phyloP scores from a whole-genome alignment of 2,113 vertebrate species.

The Pycnonotus jocosus region DNA sequence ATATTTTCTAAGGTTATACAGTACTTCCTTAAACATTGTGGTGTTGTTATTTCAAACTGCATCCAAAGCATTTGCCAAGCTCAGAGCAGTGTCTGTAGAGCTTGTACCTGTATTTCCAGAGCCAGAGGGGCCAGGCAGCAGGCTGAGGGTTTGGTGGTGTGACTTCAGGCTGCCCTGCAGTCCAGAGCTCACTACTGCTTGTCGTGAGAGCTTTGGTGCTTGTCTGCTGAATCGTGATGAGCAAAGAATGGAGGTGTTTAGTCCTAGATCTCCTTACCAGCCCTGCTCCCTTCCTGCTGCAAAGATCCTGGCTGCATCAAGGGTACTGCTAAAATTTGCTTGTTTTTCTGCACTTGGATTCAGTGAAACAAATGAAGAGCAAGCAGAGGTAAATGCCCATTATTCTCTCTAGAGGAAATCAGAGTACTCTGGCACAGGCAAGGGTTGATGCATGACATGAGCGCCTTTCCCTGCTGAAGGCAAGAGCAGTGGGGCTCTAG shows the following conservation, averaged over 20 bases:
- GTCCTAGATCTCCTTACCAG: neutral
- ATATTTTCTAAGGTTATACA: neutral
- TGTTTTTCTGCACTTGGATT: neutral
- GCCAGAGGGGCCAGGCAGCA: neutral
- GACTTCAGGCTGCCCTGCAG: neutral
- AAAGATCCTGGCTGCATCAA: neutral
- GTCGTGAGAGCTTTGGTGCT: neutral
- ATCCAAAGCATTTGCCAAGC: neutral
- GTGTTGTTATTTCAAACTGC: neutral
- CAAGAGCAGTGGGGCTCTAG: neutral
- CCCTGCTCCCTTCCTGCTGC: neutral
- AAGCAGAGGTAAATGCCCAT: neutral
- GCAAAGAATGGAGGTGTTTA: neutral
- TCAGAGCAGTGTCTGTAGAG: neutral
- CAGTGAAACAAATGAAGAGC: neutral
- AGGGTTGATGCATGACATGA: neutral
- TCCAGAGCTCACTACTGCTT: neutral
- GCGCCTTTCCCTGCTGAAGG: neutral
- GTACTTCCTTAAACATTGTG: neutral
- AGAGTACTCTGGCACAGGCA: neutral
- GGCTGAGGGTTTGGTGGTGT: neutral
- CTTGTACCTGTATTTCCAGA: neutral
- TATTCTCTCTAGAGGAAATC: neutral
- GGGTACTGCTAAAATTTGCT: neutral
- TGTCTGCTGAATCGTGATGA: rapidly evolving